Evolutionary conservation across 2,888 invertebrate genomes (phyloP).

Genomic region (Apamea monoglypha): DNA sequence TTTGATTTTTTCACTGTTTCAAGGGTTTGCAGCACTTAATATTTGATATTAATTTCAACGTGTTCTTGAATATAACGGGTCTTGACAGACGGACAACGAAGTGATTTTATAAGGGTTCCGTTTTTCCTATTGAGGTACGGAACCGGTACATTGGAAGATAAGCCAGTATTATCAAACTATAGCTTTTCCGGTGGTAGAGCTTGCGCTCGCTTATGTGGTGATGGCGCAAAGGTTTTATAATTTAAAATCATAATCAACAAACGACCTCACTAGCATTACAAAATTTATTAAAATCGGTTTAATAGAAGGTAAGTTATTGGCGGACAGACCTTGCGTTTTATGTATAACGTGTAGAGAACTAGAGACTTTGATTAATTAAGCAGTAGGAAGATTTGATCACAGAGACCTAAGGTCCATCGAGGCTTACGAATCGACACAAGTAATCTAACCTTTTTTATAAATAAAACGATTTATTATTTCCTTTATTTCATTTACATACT

Average conservation of each 20-base stretch:
- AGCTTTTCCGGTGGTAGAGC: not conserved
- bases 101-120: no score
- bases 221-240: constrained; percentile 1
- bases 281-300: constrained; percentile 7
- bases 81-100: no score
- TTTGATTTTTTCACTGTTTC: no score
- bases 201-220: not conserved
- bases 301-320: constrained; percentile 14
- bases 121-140: no score
- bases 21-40: no score
- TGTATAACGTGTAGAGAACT: not conserved
- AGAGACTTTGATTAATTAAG: constrained; percentile 4
- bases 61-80: no score
- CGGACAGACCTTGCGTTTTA: constrained; percentile 14
- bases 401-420: constrained; percentile 12
- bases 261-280: constrained; percentile 28
- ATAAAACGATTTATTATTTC: no score
- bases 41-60: no score
- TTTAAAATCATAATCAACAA: constrained; percentile 14
- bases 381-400: not conserved
- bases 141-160: not conserved
- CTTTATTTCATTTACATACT: no score
- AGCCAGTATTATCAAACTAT: not conserved
- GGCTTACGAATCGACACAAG: constrained; percentile 36
- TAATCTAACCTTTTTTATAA: constrained; percentile 49